phyloP scores from a whole-genome alignment of 2,888 invertebrate genomes.

The Rhabditoides inermis region DNA sequence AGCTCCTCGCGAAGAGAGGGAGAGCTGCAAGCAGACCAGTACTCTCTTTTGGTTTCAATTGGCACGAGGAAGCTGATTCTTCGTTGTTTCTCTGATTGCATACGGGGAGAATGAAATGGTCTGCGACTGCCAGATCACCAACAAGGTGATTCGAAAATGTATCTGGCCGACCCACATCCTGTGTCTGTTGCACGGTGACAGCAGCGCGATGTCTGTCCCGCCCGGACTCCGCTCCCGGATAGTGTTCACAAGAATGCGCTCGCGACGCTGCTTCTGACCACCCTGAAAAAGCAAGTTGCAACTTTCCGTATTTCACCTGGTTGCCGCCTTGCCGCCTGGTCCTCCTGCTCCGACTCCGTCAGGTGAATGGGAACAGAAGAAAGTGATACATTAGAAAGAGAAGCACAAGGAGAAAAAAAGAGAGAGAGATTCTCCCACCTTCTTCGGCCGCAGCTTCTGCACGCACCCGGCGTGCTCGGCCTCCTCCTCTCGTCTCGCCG shows the following conservation, averaged over 20 bases:
- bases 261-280: too few relatives aligned
- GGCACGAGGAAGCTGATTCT: background rate
- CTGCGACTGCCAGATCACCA: background rate
- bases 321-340: too few relatives aligned
- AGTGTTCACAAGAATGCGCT: conserved; percentile 19
- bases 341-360: too few relatives aligned
- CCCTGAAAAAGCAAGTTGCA: too few relatives aligned
- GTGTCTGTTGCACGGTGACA: conserved; percentile 18
- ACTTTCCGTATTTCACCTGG: too few relatives aligned
- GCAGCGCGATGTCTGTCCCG: conserved; percentile 32
- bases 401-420: too few relatives aligned
- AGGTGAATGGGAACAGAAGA: too few relatives aligned
- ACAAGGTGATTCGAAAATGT: background rate
- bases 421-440: background rate
- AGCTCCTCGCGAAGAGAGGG: too few relatives aligned
- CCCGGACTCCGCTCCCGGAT: conserved; percentile 33
- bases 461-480: conserved; percentile 14
- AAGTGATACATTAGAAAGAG: too few relatives aligned
- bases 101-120: background rate
- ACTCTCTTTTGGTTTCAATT: too few relatives aligned
- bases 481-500: conserved; percentile 21
- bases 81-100: background rate
- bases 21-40: too few relatives aligned
- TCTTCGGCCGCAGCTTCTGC: conserved; percentile 9
- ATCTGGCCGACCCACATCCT: background rate